Conservation (phyloP, 2,888 invertebrate species). For the Crepidodera aurea region DNA sequence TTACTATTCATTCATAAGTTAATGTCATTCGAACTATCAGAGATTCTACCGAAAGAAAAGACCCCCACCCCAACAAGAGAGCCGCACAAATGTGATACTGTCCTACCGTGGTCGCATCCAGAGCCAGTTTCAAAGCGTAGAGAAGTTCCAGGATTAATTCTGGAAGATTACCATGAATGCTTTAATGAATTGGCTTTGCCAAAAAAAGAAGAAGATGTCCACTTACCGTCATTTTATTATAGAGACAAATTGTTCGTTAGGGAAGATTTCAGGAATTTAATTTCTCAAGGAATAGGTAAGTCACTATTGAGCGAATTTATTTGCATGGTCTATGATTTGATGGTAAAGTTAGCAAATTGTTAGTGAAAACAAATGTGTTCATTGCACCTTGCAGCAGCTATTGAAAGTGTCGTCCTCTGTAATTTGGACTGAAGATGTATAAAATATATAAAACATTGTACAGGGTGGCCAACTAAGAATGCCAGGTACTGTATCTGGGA, state of each 20-base stretch:
- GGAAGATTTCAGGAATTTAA: conserved; percentile 58
- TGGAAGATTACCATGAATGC: conserved; percentile 53
- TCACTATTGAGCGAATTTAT: too few relatives aligned
- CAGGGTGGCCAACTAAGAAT: too few relatives aligned
- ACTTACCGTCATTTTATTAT: conserved; percentile 53
- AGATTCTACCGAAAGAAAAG: conserved; percentile 19
- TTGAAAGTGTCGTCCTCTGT: too few relatives aligned
- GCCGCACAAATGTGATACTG: neutral
- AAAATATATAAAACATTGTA: too few relatives aligned
- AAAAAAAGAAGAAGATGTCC: conserved; percentile 38
- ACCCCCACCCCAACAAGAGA: neutral
- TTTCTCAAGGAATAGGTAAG: conserved; percentile 48
- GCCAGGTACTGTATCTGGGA: too few relatives aligned
- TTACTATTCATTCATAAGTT: conserved; percentile 58
- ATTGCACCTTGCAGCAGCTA: too few relatives aligned
- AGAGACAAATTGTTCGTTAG: conserved; percentile 56
- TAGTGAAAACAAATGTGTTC: too few relatives aligned
- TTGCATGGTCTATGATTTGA: too few relatives aligned
- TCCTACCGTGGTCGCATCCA: conserved; percentile 25
- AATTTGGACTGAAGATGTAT: too few relatives aligned
- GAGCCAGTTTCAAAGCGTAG: neutral
- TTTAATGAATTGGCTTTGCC: conserved; percentile 48
- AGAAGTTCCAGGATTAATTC: conserved; percentile 26
- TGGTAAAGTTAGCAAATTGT: too few relatives aligned
- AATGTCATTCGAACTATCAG: conserved; percentile 54